Base-by-base conservation (phyloP, 2,113 vertebrate species). In the Chiloscyllium plagiosum region DNA sequence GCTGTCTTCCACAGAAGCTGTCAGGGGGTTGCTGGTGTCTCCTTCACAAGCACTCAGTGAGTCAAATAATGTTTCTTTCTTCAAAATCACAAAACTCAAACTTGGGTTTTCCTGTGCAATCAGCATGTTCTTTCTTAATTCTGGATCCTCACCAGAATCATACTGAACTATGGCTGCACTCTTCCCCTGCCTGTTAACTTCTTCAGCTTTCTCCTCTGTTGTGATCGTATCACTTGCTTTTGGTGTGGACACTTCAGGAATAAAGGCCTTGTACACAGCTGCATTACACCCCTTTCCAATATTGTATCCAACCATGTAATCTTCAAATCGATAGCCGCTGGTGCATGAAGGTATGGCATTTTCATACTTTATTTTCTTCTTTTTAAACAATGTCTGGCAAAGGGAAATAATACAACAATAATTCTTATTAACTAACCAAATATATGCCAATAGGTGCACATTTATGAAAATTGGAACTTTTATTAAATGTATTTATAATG, bases 221-320 rank as follows among this genome's bases (percentile, higher is more conserved):
- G 29, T 66, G 56, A 65, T 92, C 5, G 5, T 37, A 19, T 65
- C n/a, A 33, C 89, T 65, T 19, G 15, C 13, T 20, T 93, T 66
- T 22, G 61, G 17, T 7, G 37, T 93, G 61, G 42, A 4, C 5
- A 47, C 42, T 95, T 47, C 94, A 72, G 94, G 69, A 96, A 98
- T 96, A 0, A 98, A 96, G 8, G 99, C 99, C 96, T 99, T 98
- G 0, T 99, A 99, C 80, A 99, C 99, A 0, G 98, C 98, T 0
- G 98, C 98, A 0, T 98, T 99, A 96, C 98, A 99, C 92, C 99
- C 99, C 97, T 99, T 99, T 96, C 99, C 99, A 0, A 99, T 97
- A 97, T 98, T 97, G 0, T 98, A 98, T 12, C 99, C 99, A 0
- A 99, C 98, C 52, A 98, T 96, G 47, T 99, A 99, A 1, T 99